A percentile compares a stretch with the other conserved stretches of the same genome.
Conservation (phyloP, 1,140 invertebrate species). For the Rhynchophorus ferrugineus region DNA sequence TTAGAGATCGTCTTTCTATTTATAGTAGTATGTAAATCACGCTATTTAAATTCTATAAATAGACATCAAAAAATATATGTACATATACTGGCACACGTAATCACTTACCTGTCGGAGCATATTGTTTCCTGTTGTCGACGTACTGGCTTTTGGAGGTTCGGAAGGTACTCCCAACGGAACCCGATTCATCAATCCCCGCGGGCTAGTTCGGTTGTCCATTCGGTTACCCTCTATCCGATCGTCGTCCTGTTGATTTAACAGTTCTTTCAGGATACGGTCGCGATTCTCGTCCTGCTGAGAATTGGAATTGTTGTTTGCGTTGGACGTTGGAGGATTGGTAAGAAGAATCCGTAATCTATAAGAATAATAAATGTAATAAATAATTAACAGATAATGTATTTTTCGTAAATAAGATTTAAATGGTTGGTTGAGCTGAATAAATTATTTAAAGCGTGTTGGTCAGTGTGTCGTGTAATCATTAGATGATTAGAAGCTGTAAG, state of each 20-base stretch:
- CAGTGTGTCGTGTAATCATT: too few relatives aligned
- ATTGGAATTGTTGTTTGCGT: conserved; percentile 46
- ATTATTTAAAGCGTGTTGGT: too few relatives aligned
- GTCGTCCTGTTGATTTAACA: conserved; percentile 77
- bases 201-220: conserved; percentile 38
- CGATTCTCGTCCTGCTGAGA: conserved; percentile 43
- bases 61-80: too few relatives aligned
- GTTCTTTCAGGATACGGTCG: conserved; percentile 62
- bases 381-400: too few relatives aligned
- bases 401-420: too few relatives aligned
- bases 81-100: too few relatives aligned
- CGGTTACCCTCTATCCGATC: conserved; percentile 55
- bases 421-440: too few relatives aligned
- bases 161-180: conserved; percentile 29
- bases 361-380: conserved; percentile 5
- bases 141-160: conserved; percentile 39
- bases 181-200: conserved; percentile 35
- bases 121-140: conserved; percentile 49
- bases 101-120: conserved; percentile 65
- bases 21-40: too few relatives aligned
- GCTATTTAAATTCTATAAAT: too few relatives aligned
- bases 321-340: conserved; percentile 39
- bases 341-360: conserved; percentile 32
- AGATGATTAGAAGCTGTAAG: too few relatives aligned
- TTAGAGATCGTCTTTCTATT: too few relatives aligned